phyloP scores from a whole-genome alignment of 2,888 invertebrate genomes.

The Campoplex capitator region DNA sequence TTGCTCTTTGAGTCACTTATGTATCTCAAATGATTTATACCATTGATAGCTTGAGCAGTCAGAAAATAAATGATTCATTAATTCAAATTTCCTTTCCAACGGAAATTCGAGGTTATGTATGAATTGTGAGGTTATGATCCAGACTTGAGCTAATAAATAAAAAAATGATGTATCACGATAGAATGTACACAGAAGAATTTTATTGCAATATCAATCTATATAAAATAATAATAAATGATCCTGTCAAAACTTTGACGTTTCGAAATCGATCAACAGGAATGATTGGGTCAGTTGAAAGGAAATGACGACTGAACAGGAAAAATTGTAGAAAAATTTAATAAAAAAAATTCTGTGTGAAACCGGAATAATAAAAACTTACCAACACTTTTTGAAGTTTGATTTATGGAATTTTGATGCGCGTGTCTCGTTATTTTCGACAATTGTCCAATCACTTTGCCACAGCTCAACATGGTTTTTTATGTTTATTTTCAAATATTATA shows the following conservation, averaged over 20 bases:
- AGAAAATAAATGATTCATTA: not conserved
- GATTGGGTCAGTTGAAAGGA: not conserved
- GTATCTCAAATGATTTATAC: slow-evolving; percentile 73
- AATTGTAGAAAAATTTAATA: not conserved
- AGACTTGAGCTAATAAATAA: not conserved
- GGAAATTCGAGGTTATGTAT: slow-evolving; percentile 13
- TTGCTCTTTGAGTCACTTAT: slow-evolving; percentile 72
- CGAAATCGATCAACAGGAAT: not conserved
- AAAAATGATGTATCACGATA: not conserved
- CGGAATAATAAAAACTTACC: slow-evolving; percentile 72
- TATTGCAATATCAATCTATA: not conserved
- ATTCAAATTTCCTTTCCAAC: not conserved
- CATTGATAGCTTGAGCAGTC: slow-evolving; percentile 71
- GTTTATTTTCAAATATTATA: slow-evolving; percentile 16
- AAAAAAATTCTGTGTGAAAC: too few species aligned
- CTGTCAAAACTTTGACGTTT: not conserved
- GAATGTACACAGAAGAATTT: not conserved
- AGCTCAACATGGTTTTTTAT: slow-evolving; percentile 80
- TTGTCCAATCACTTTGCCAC: slow-evolving; percentile 79
- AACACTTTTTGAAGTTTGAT: slow-evolving; percentile 74
- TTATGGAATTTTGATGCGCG: slow-evolving; percentile 72
- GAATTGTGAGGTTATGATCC: slow-evolving; percentile 3
- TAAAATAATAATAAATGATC: not conserved
- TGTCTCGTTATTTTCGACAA: slow-evolving; percentile 79
- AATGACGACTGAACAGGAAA: not conserved